Base-by-base conservation (phyloP, 2,888 invertebrate species). In the Nomada flava region DNA sequence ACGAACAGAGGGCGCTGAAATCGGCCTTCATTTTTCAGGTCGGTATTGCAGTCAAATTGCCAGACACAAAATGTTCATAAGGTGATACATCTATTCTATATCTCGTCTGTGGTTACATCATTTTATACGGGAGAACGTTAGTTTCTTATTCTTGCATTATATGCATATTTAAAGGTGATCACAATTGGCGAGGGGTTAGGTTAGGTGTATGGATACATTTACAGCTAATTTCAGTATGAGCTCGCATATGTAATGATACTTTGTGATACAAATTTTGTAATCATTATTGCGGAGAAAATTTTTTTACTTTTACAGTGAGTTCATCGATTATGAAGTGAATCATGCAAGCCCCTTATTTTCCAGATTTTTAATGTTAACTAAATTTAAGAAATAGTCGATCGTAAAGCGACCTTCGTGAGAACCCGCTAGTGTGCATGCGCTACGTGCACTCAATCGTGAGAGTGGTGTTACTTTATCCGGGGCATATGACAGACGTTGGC, bases 401-500 rank as follows among this genome's bases (percentile, higher is more conserved):
- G 70, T 65, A 75, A 71, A 69, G 65, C 79, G 74, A 67, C 60
- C 76, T 74, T 75, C 79, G 65, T 44, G 69, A 63, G 67, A 59
- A 52, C 57, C 64, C 57, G n/a, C n/a, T 53, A 80, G 70, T 76
- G 87, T 87, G 80, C 83, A 83, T 84, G 88, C 81, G 82, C 86
- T 87, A 80, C 78, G 73, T 73, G 63, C 68, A 74, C 67, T 76
- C 53, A 63, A 57, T 82, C 74, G 62, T 67, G 75, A 76, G 77
- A 82, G 77, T 81, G 76, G 72, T 78, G 64, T 74, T 79, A 26
- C 67, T 64, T 68, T 81, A 79, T 71, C 80, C 57, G 72, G 81
- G 84, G 85, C 90, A 88, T 89, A 90, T 90, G 90, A 89, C 85
- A 85, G 73, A 81, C 52, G 65, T 83, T 76, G 74, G 15, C 53